Base-by-base conservation (phyloP, 2,888 invertebrate species). In the Rhyacophila evoluta region DNA sequence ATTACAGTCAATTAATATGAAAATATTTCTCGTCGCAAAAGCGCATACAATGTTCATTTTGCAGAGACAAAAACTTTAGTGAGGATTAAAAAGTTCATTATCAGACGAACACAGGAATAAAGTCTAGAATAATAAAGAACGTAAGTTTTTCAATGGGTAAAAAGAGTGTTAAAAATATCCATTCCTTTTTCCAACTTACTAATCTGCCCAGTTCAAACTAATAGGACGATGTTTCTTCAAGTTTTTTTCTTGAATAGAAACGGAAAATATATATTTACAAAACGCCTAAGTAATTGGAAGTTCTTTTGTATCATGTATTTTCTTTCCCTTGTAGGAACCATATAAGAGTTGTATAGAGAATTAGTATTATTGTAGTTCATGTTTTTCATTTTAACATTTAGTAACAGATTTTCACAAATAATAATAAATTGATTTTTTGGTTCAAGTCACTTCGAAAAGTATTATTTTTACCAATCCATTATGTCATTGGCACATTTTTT, bases 81-180 rank as follows among this genome's bases (percentile, higher is more conserved):
- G 55, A 15, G 55, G 25, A 55, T 55, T 55, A 55, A 55, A 55
- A 55, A 55, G 55, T 55, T 55, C 55, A 55, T 55, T 55, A 55
- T 55, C 55, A 55, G 19, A 19, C 15, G 55, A 55, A 55, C 55
- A 55, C 55, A 55, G 55, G 55, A 55, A 12, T 55, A 55, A 55
- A 55, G 55, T 55, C 55, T 55, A 15, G 55, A 55, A 55, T 55
- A 55, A 55, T 55, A 55, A 55, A 55, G 55, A 55, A 55, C 55
- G 55, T 55, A 55, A 55, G 55, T 55, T 55, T 55, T 55, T 55
- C 55, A 55, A 55, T 55, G 55, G 19, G 19, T 10, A 55, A 55
- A 55, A 55, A 55, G 25, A 19, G 10, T 19, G 55, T 19, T 55
- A 55, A 55, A 55, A 55, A 55, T 55, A 55, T 55, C 55, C 55